Conservation (phyloP, 2,888 invertebrate species). For the Resseliella maxima region DNA sequence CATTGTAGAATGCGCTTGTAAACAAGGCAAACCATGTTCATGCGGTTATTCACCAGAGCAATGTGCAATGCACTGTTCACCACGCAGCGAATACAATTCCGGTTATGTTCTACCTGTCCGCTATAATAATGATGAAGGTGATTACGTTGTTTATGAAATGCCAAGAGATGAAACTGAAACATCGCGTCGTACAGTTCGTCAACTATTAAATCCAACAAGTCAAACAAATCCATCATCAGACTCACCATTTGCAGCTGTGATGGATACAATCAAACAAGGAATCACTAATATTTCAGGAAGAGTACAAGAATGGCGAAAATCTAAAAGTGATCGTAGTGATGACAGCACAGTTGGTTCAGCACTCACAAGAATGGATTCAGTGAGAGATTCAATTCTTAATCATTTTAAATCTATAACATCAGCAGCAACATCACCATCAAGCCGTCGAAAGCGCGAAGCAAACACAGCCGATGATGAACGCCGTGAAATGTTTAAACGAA, state of each 20-base stretch:
- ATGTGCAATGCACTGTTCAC: neutral
- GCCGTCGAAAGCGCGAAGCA: neutral
- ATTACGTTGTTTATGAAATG: conserved; percentile 5
- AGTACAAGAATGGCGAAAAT: too few relatives aligned
- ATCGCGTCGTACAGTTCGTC: neutral
- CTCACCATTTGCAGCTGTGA: too few relatives aligned
- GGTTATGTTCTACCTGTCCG: conserved; percentile 31
- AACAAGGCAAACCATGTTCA: neutral
- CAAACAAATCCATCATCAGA: neutral
- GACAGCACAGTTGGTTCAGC: too few relatives aligned
- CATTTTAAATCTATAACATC: too few relatives aligned
- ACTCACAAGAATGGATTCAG: too few relatives aligned
- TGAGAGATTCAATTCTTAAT: too few relatives aligned
- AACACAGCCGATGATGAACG: neutral
- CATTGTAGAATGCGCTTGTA: conserved; percentile 58
- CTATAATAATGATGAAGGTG: neutral
- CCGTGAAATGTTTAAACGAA: neutral
- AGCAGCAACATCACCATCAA: too few relatives aligned
- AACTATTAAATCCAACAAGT: neutral
- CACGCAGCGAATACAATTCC: neutral
- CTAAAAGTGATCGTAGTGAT: too few relatives aligned
- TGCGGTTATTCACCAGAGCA: conserved; percentile 20
- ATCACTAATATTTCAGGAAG: too few relatives aligned
- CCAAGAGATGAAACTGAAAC: neutral
- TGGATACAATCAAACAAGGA: too few relatives aligned